Evolutionary conservation across 2,797 vertebrate genomes (phyloP), one percentile per base, ranked within the genome.

Genomic region (Onychomys torridus): DNA sequence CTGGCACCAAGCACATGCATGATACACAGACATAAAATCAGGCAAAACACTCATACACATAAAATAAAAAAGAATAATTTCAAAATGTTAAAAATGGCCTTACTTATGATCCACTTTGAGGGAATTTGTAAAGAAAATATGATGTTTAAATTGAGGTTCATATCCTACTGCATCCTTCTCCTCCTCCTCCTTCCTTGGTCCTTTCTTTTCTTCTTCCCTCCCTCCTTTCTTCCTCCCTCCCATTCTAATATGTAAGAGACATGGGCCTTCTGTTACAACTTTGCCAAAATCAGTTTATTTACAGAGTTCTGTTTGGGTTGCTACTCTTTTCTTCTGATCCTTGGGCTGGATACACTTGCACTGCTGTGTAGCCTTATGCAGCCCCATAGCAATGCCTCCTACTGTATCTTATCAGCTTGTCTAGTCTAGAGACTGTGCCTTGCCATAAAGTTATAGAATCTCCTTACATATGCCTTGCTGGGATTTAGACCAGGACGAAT

Each of bases 401-500:
- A 40, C 13, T 34, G 9, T 29, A 21, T 43, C 29, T 34, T 52
- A 89, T 59, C 12, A 27, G 12, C 86, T 90, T 86, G 91, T 34
- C 76, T 95, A 69, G 43, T 61, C 40, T 34, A 89, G 43, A 55
- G 14, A 32, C 37, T 46, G 6, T 69, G 71, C 2, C 65, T 87
- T 55, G 17, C 49, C 65, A 71, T 16, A 11, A 37, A 55, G 5
- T 57, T n/a, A 27, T 16, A 89, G 21, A 93, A 82, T 55, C 94
- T 46, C 14, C 9, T 89, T 52, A 40, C 13, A 11, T 34, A 12
- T 46, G 19, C 13, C 34, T 94, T 67, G 23, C 55, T 93, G 10
- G 4, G 49, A 75, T 90, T 93, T 89, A 91, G 29, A 76, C 49
- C 67, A 59, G 27, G 92, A 91, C 73, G 34, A 92, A 86, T 81